These are phyloP conservation scores for Heliconius hewitsoni DNA, from an alignment of 1,140 invertebrate genomes.

Conservation along the genomic window DNA sequence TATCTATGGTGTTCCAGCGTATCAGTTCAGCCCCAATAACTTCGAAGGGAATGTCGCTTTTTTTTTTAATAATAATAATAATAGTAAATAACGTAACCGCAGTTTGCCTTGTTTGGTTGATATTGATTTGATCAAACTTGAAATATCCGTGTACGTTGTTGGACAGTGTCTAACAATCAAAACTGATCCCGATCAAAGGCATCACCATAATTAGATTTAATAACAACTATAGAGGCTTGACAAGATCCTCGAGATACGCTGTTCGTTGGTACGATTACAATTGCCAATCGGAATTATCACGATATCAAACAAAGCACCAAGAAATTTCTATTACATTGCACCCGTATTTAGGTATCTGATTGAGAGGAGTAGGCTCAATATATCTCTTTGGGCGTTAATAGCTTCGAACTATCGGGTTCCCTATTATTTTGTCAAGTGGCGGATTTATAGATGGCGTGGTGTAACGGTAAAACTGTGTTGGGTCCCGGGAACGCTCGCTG, in stretches of 20 bases:
- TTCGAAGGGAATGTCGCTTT: neutral
- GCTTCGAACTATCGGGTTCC: constrained; percentile 67
- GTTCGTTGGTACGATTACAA: constrained; percentile 22
- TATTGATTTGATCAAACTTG: neutral
- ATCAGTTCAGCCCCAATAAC: neutral
- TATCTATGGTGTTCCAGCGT: too few relatives aligned
- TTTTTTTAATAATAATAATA: neutral
- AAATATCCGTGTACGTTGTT: neutral
- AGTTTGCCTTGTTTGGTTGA: neutral
- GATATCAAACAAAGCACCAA: constrained; percentile 45
- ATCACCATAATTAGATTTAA: constrained; percentile 30
- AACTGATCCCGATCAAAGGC: constrained; percentile 16
- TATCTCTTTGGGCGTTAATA: constrained; percentile 78
- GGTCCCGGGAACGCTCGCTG: constrained; percentile 54
- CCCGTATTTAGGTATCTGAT: constrained; percentile 76
- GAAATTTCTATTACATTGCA: constrained; percentile 65
- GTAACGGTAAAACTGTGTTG: constrained; percentile 65
- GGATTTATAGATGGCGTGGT: constrained; percentile 69
- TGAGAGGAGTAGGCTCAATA: constrained; percentile 72
- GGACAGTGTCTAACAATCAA: constrained; percentile 11
- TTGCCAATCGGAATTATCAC: constrained; percentile 50
- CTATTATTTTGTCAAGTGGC: constrained; percentile 79
- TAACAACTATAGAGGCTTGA: constrained; percentile 23
- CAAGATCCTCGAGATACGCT: constrained; percentile 26
- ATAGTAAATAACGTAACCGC: neutral